phyloP scores from a whole-genome alignment of 1,140 invertebrate species.

The Telenomus remus region DNA sequence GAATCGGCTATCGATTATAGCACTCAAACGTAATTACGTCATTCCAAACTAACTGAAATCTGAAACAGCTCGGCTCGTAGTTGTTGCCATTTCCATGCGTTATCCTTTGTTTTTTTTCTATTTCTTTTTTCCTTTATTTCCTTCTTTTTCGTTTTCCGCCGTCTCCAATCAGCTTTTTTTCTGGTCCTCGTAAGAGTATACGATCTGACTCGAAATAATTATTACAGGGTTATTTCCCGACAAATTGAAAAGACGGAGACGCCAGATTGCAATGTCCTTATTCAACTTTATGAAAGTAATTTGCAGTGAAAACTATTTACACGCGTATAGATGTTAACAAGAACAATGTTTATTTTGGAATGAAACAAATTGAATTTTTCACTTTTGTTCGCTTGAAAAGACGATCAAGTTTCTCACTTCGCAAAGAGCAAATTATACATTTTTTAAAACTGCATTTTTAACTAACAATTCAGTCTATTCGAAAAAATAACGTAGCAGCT shows the following conservation, averaged over 20 bases:
- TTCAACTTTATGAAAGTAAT: conserved; percentile 37
- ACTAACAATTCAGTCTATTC: too few relatives aligned
- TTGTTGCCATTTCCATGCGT: conserved; percentile 46
- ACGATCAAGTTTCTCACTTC: too few relatives aligned
- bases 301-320: conserved; percentile 19
- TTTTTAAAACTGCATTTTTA: too few relatives aligned
- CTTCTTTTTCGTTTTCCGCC: conserved; percentile 1
- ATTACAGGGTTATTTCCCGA: conserved; percentile 42
- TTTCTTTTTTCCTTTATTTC: conserved; percentile 4
- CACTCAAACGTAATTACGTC: conserved; percentile 56
- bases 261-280: not conserved
- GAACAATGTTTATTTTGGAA: conserved; percentile 25
- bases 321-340: conserved; percentile 30
- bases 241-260: conserved; percentile 49
- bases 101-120: conserved; percentile 16
- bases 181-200: conserved; percentile 35
- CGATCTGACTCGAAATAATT: conserved; percentile 41
- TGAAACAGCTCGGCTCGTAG: conserved; percentile 27
- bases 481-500: too few relatives aligned
- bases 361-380: conserved; percentile 36
- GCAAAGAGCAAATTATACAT: too few relatives aligned
- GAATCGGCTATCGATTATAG: conserved; percentile 59
- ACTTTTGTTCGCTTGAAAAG: conserved; percentile 7
- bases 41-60: conserved; percentile 48
- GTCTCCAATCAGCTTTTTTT: conserved; percentile 13